phyloP scores from a whole-genome alignment of 2,113 vertebrate genomes.

The Rhinopomastus cyanomelas region DNA sequence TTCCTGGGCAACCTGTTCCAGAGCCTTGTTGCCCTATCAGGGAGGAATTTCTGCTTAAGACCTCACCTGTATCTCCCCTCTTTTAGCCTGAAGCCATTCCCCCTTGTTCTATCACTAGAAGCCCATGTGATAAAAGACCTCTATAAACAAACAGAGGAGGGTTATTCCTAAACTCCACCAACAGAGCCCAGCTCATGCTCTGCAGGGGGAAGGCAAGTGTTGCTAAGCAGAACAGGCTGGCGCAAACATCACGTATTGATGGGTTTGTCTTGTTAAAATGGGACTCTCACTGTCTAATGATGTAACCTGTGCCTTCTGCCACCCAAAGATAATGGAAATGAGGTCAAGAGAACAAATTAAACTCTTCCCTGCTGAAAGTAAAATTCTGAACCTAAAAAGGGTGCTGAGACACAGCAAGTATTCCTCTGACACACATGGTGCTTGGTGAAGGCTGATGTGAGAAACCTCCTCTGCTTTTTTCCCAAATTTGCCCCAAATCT shows the following conservation, averaged over 20 bases:
- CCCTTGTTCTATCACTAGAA: no score
- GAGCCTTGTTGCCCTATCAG: no score
- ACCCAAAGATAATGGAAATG: neutral
- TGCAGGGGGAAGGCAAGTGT: neutral
- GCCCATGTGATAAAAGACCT: neutral
- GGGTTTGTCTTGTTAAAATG: neutral
- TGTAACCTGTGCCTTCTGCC: neutral
- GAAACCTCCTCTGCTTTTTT: neutral
- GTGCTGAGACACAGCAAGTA: neutral
- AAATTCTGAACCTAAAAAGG: neutral
- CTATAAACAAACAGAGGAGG: accelerated
- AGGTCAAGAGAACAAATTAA: neutral
- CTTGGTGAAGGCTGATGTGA: neutral
- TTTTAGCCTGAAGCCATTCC: no score
- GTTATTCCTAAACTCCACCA: neutral
- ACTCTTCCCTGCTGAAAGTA: neutral
- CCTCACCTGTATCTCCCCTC: no score
- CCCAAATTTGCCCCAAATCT: neutral
- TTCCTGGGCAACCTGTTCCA: no score
- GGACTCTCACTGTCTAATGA: neutral
- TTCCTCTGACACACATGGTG: neutral
- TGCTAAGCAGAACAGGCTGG: neutral
- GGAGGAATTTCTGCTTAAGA: no score
- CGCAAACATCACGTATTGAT: neutral
- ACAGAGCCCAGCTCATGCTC: neutral